Conservation (phyloP, 1,140 invertebrate species). For the Lepidurus apus region DNA sequence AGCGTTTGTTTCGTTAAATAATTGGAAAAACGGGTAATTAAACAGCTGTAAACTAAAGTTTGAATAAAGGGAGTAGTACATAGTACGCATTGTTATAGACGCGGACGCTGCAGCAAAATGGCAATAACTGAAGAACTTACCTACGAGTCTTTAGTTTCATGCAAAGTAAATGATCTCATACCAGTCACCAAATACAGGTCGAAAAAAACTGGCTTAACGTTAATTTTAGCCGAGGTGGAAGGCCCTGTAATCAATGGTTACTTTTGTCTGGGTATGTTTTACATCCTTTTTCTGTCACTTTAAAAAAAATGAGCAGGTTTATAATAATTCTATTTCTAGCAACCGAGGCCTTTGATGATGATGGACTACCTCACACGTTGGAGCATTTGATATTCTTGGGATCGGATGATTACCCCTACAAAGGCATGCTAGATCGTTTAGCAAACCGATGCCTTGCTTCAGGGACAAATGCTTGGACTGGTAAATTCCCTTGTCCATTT, state of each 20-base stretch:
- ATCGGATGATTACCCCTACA: constrained; percentile 82
- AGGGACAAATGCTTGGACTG: constrained; percentile 79
- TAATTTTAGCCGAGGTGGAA: constrained; percentile 74
- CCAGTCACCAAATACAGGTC: constrained; percentile 78
- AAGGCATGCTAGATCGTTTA: constrained; percentile 78
- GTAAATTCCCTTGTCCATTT: constrained; percentile 40
- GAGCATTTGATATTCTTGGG: constrained; percentile 90
- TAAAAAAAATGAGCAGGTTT: neutral
- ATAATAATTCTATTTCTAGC: constrained; percentile 51
- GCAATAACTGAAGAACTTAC: constrained; percentile 8
- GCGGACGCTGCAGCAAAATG: neutral
- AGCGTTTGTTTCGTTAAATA: neutral
- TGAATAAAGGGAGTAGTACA: neutral
- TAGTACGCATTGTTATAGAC: neutral
- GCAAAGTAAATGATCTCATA: constrained; percentile 61
- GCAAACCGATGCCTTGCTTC: constrained; percentile 83
- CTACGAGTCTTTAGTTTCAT: constrained; percentile 54
- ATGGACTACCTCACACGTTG: constrained; percentile 85
- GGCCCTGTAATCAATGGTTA: constrained; percentile 81
- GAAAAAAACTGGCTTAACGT: constrained; percentile 65
- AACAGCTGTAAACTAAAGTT: neutral
- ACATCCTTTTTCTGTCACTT: constrained; percentile 18
- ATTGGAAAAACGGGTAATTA: neutral
- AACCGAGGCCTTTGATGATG: constrained; percentile 84
- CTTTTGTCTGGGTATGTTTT: constrained; percentile 68